Evolutionary conservation across 92 coral and sea anemone genomes (phyloP).

Genomic region (Ricordea florida): DNA sequence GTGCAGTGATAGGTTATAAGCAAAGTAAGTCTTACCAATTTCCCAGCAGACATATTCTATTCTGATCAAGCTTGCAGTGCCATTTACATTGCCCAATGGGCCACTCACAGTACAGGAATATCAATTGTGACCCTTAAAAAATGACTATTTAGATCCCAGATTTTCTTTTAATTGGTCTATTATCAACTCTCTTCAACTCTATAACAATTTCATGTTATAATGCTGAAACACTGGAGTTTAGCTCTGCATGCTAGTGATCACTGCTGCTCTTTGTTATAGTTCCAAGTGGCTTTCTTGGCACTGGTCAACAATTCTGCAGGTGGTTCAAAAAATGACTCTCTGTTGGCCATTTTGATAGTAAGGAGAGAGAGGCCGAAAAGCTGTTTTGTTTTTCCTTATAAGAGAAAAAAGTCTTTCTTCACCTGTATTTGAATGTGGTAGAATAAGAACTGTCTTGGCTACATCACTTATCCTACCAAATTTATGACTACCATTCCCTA

Average conservation of each 20-base stretch:
- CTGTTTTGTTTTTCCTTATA: conserved; percentile 57
- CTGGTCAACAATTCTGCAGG: conserved; percentile 28
- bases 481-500: conserved; percentile 21
- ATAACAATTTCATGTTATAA: no score
- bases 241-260: neutral
- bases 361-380: conserved; percentile 43
- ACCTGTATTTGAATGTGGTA: conserved; percentile 63
- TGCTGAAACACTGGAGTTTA: neutral
- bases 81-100: no score
- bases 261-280: conserved; percentile 20
- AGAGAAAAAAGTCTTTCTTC: conserved; percentile 59
- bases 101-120: no score
- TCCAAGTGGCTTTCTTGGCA: conserved; percentile 47
- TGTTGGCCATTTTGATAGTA: conserved; percentile 46
- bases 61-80: no score
- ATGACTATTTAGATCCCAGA: no score
- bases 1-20: no score
- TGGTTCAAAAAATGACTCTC: conserved; percentile 18
- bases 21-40: no score
- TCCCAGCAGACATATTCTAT: no score
- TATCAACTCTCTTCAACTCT: no score
- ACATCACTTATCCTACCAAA: conserved; percentile 16
- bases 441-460: conserved; percentile 56
- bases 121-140: no score
- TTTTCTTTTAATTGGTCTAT: no score